These are phyloP conservation scores for Pedionomus torquatus DNA, from an alignment of 2,113 vertebrate species.

Conservation along the genomic window DNA sequence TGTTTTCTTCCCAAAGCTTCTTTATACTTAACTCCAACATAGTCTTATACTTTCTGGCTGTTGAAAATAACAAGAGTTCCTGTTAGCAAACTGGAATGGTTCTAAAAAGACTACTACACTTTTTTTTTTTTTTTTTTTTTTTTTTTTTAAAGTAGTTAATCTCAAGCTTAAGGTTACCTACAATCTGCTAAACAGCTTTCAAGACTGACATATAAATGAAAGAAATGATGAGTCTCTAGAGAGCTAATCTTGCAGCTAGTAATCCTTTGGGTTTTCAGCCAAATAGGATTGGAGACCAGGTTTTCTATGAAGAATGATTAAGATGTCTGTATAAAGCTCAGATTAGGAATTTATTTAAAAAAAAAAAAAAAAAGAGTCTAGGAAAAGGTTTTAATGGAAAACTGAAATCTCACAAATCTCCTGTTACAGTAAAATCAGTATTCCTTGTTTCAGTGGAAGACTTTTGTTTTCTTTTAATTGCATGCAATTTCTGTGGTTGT, in stretches of 20 bases:
- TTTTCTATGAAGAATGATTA: constrained; percentile 34
- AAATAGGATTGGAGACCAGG: background rate
- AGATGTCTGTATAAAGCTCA: constrained; percentile 14
- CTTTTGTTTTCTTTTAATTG: background rate
- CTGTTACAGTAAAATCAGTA: background rate
- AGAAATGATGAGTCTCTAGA: background rate
- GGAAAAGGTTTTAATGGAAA: background rate
- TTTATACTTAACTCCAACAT: background rate
- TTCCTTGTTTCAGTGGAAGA: background rate
- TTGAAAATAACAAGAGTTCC: background rate
- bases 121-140: background rate
- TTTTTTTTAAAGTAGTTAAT: background rate
- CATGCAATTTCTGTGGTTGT: background rate
- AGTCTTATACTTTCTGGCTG: background rate
- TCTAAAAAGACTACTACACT: background rate
- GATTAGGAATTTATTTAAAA: background rate
- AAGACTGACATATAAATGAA: background rate
- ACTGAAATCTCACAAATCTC: background rate
- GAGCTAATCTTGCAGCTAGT: constrained; percentile 4
- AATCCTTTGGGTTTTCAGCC: background rate
- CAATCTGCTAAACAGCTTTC: background rate
- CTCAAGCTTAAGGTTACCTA: background rate
- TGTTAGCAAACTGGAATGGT: background rate
- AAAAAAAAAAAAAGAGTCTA: background rate
- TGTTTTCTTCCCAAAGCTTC: background rate